A percentile compares a stretch with the other conserved stretches of the same genome.
These are phyloP conservation scores for Chrysaora quinquecirrha DNA, from an alignment of 30 jellyfish, hydroid and myxozoan species.

Conservation along the genomic window DNA sequence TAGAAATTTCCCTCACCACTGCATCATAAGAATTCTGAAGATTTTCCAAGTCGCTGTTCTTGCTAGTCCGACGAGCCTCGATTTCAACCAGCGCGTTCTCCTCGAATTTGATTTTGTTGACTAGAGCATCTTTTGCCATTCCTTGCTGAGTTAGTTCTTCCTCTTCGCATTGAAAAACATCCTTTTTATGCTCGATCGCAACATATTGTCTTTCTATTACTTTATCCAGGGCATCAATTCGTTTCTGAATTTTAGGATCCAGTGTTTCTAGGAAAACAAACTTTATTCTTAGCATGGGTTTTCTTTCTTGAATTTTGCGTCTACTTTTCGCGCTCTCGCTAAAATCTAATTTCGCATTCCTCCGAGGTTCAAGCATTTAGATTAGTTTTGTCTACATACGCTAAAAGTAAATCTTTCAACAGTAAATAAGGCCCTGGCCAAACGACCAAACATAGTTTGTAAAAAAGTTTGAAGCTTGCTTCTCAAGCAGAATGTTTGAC, in stretches of 20 bases:
- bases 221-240: conserved; percentile 45
- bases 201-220: conserved; percentile 30
- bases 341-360: no score
- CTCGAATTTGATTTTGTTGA: conserved; percentile 10
- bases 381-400: no score
- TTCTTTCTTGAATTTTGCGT: no score
- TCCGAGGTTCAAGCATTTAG: no score
- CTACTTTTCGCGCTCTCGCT: no score
- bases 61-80: not conserved
- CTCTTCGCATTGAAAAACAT: conserved; percentile 28
- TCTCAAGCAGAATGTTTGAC: no score
- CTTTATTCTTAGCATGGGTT: no score
- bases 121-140: conserved; percentile 17
- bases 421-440: no score
- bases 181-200: conserved; percentile 36
- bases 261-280: no score
- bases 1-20: conserved; percentile 8
- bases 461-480: no score
- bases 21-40: conserved; percentile 3
- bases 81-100: conserved; percentile 14
- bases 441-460: no score
- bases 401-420: no score
- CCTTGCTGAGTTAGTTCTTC: conserved; percentile 32
- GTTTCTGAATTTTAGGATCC: conserved; percentile 28
- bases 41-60: conserved; percentile 9